Base-by-base conservation (phyloP, 2,888 invertebrate genomes). In the Adelognathus sp. region DNA sequence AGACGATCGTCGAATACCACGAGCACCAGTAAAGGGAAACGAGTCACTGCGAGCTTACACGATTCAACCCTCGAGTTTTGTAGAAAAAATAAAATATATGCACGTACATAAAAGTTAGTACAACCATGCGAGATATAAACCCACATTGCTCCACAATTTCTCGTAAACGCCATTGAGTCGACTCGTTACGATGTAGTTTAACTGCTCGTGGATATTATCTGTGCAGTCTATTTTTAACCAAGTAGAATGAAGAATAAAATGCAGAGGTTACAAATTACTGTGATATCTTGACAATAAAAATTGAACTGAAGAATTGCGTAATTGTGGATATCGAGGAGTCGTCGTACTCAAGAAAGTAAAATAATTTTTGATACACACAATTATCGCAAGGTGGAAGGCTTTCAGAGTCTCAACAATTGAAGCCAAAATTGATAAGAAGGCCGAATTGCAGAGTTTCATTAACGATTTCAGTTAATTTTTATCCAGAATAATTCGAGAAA, bases 51-150 rank as follows among this genome's bases (percentile, higher is more conserved):
- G 21, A 64, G 58, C 36, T 56, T 21, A 50, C 29, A 39, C 36
- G 41, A 54, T 72, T 54, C 63, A n/a, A 54, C 36, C 4, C 33
- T 33, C 21, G 21, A 31, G 24, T n/a, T 1, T 36, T 36, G 36
- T 21, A 27, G 21, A 71, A 76, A 66, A 39, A 24, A 52, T 52
- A 52, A 52, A 2, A n/a, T 36, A 18, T n/a, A n/a, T n/a, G n/a
- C 21, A 46, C 7, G 3, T 11, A 11, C 3, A 46, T 21, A 21
- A 21, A 18, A 44, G 16, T 29, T 58, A n/a, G 11, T 16, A 27
- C 60, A 66, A 74, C 44, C 64, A 66, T 74, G 63, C 64, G 73
- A 69, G 41, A 64, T 73, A 73, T n/a, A 44, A 69, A 58, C 52
- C 50, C 69, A 52, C 72, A 69, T 73, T 50, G 77, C 29, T 1